Base-by-base conservation (phyloP, 2,113 vertebrate genomes). In the Mormyrus iriodes region DNA sequence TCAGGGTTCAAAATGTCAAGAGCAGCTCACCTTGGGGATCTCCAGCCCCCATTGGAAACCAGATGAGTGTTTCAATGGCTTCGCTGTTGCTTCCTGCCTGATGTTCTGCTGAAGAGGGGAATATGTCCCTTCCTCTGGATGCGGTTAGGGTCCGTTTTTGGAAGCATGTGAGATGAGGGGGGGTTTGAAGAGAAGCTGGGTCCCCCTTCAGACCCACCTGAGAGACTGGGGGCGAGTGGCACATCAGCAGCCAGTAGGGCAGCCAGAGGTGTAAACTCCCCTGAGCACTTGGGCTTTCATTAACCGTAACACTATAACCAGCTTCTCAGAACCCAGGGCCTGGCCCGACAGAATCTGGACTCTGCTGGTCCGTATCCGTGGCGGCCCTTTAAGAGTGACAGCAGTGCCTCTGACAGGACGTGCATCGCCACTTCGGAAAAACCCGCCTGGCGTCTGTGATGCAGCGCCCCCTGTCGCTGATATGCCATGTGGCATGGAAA, bases 1-100 rank as follows among this genome's bases (percentile, higher is more conserved):
- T 86, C 89, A 51, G 19, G 55, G 83, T 65, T 53, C 88, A 49
- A 51, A 79, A 53, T 82, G 48, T 88, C 58, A 21, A 27, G 21
- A 39, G 39, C 82, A 85, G 39, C 44, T 65, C 39, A 53, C 19
- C n/a, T 89, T 58, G 48, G 27, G 65, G 17, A 35, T 44, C 69
- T 84, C 69, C 44, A 61, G 39, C 53, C n/a, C 44, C 52, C 42
- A 53, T 6, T 21, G 35, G 35, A 55, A 61, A 52, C 73, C 65
- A 44, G 46, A 86, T 90, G 44, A 31, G 19, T 39, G 51, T 44
- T 27, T 87, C 53, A 79, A 27, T 76, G 89, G 84, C 44, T 49
- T 13, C 27, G 39, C 73, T 52, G 44, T 65, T 51, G 84, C 44
- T 49, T 21, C 31, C 44, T 24, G n/a, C 39, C 31, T 10, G 12